phyloP scores from a whole-genome alignment of 2,113 vertebrate species.

The Pygoscelis adeliae region DNA sequence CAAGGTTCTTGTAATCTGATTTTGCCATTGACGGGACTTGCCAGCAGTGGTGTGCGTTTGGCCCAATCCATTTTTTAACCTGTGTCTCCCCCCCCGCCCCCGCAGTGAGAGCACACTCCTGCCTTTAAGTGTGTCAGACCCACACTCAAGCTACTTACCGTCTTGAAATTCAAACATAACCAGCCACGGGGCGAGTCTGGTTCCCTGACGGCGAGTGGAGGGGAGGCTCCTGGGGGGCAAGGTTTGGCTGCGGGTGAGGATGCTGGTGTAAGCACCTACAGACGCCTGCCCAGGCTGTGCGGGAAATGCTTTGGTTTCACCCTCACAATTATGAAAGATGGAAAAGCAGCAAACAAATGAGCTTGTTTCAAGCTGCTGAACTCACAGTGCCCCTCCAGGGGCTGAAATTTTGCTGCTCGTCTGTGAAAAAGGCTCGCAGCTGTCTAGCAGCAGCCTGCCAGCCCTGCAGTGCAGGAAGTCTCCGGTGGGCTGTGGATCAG shows the following conservation, averaged over 20 bases:
- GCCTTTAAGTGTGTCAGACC: not conserved
- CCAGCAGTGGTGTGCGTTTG: not conserved
- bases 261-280: not conserved
- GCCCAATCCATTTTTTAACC: not conserved
- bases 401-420: constrained; percentile 80
- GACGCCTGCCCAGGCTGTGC: not conserved
- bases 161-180: not conserved
- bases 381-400: constrained; percentile 71
- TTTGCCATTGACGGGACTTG: not conserved
- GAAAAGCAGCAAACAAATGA: constrained; percentile 63
- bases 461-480: constrained; percentile 84
- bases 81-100: too few relatives aligned
- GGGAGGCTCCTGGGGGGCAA: not conserved
- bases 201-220: not conserved
- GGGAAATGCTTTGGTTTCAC: constrained; percentile 62
- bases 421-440: constrained; percentile 89
- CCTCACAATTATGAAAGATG: constrained; percentile 51
- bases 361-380: constrained; percentile 72
- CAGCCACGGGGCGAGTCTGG: not conserved
- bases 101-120: not conserved
- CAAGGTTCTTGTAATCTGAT: not conserved
- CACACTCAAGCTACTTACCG: constrained; percentile 55
- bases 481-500: constrained; percentile 82
- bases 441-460: constrained; percentile 85
- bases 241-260: constrained; percentile 33